Conservation (phyloP, 2,888 invertebrate species). For the Sphinx pinastri region DNA sequence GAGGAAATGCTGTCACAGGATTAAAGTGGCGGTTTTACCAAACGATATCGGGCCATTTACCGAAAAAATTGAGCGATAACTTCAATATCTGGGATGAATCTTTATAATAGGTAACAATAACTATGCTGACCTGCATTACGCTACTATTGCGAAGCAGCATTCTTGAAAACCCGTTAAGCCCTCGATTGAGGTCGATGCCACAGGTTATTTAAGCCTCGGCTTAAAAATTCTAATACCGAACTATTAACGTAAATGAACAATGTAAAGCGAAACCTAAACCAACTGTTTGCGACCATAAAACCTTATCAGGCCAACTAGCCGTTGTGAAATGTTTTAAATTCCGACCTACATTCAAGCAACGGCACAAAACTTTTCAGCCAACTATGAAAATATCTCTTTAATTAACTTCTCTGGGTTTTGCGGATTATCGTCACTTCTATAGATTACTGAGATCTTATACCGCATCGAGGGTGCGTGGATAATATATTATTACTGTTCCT, state of each 20-base stretch:
- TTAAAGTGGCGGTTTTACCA: no score
- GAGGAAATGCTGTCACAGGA: no score
- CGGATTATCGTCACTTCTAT: not conserved
- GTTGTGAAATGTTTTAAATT: not conserved
- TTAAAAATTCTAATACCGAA: not conserved
- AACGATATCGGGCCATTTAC: no score
- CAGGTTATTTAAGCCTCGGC: not conserved
- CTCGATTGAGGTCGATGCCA: no score
- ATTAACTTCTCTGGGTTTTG: not conserved
- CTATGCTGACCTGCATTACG: no score
- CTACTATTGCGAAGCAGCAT: no score
- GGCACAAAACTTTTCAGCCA: not conserved
- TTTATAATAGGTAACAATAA: no score
- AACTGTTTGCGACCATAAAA: conserved; percentile 67
- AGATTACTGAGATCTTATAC: not conserved
- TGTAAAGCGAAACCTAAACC: conserved; percentile 74
- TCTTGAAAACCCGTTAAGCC: no score
- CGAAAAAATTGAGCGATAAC: no score
- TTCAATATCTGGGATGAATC: no score
- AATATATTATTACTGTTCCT: no score
- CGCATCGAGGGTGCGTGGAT: not conserved
- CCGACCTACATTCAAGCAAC: not conserved
- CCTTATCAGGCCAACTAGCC: conserved; percentile 52
- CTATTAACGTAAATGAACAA: conserved; percentile 31
- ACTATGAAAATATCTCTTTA: conserved; percentile 2